phyloP scores from a whole-genome alignment of 2,888 invertebrate genomes.

The Acanthosoma haemorrhoidale region DNA sequence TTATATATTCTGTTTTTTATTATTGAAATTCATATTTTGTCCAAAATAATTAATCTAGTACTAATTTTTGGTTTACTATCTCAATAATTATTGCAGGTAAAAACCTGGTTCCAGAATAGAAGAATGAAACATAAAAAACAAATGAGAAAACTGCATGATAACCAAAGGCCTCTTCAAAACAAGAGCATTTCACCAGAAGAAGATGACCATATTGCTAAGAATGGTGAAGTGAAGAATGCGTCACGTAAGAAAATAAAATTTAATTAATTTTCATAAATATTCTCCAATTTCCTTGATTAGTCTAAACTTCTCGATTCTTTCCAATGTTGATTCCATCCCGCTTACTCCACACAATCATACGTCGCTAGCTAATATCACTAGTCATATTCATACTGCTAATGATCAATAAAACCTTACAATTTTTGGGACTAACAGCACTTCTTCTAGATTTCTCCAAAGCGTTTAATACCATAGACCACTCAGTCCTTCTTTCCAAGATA shows the following conservation, averaged over 20 bases:
- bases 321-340: too few species aligned
- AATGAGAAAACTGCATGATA: constrained; percentile 62
- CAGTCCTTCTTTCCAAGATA: too few species aligned
- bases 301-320: too few species aligned
- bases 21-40: not conserved
- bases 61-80: not conserved
- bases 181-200: constrained; percentile 26
- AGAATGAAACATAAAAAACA: constrained; percentile 96
- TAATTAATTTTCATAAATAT: not conserved
- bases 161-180: constrained; percentile 21
- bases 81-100: constrained; percentile 59
- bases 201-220: constrained; percentile 24
- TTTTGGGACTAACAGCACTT: too few species aligned
- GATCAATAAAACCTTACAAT: too few species aligned
- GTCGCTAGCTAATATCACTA: too few species aligned
- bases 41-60: not conserved
- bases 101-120: constrained; percentile 97
- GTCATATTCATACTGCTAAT: too few species aligned
- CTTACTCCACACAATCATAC: too few species aligned
- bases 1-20: not conserved
- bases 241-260: not conserved
- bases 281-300: too few species aligned
- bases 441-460: too few species aligned
- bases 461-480: too few species aligned
- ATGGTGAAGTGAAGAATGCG: constrained; percentile 2